A percentile compares a stretch with the other conserved stretches of the same genome.
phyloP scores from a whole-genome alignment of 2,888 invertebrate genomes.

The Dynastes tityus region DNA sequence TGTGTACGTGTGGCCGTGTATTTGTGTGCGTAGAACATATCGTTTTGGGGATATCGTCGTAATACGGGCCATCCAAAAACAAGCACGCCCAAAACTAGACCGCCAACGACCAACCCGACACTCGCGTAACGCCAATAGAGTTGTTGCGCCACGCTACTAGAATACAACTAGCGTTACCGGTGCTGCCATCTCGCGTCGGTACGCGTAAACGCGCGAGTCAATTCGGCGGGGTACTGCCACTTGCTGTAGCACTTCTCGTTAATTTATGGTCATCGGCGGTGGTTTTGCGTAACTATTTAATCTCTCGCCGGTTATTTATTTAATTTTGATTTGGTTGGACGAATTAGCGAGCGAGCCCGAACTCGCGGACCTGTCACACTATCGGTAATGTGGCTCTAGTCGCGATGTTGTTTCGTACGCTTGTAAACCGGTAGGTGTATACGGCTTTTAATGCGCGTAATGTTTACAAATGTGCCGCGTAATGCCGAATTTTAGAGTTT shows the following conservation, averaged over 20 bases:
- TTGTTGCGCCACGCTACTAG: constrained; percentile 3
- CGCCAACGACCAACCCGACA: constrained; percentile 1
- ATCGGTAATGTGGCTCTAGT: constrained; percentile 4
- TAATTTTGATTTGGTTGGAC: constrained; percentile 35
- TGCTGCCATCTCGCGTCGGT: not conserved
- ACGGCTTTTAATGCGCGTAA: not conserved
- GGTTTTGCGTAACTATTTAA: constrained; percentile 45
- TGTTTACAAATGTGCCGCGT: not conserved
- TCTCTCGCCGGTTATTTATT: constrained; percentile 39
- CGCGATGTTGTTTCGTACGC: constrained; percentile 17
- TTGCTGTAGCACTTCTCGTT: constrained; percentile 30
- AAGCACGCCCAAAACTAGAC: constrained; percentile 17
- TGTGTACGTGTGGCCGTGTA: too few relatives aligned
- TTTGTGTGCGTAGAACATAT: not conserved
- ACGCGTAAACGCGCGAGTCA: not conserved
- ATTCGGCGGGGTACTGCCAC: not conserved
- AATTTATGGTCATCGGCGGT: constrained; percentile 38
- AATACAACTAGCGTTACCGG: constrained; percentile 4
- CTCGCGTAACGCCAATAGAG: constrained; percentile 17
- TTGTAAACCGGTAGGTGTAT: not conserved
- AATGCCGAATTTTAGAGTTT: not conserved
- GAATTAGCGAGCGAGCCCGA: not conserved
- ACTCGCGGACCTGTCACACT: not conserved
- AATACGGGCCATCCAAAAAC: constrained; percentile 15
- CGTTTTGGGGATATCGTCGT: constrained; percentile 6